Evolutionary conservation across 2,113 vertebrate species (phyloP).

Genomic region (Grallaria varia): DNA sequence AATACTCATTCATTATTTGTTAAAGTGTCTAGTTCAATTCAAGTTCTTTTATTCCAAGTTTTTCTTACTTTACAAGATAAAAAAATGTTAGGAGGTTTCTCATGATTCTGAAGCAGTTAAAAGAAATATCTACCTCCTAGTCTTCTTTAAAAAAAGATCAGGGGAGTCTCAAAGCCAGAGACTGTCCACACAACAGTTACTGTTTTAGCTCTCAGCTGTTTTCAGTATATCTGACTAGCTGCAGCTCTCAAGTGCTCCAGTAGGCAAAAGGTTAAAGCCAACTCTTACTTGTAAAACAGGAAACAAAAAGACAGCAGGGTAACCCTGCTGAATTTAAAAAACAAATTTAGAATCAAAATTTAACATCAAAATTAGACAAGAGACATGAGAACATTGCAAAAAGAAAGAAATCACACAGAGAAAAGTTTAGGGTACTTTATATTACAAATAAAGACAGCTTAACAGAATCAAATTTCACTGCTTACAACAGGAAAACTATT

Average conservation of each 20-base stretch:
- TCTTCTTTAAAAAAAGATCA: not conserved
- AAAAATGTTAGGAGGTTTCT: not conserved
- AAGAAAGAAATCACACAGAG: not conserved
- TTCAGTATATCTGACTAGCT: not conserved
- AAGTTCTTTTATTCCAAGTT: not conserved
- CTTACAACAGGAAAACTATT: not conserved
- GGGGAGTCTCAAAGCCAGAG: not conserved
- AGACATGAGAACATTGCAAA: not conserved
- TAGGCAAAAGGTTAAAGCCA: not conserved
- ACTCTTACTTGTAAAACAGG: not conserved
- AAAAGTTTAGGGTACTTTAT: not conserved
- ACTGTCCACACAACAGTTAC: not conserved
- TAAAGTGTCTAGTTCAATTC: not conserved
- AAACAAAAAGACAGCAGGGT: not conserved
- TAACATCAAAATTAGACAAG: not conserved
- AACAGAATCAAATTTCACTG: not conserved
- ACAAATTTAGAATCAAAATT: not conserved
- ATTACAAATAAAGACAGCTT: not conserved
- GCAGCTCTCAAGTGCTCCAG: not conserved
- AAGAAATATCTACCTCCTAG: not conserved
- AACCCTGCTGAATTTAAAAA: not conserved
- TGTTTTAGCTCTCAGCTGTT: not conserved
- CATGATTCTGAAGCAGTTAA: not conserved
- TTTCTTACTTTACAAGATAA: not conserved
- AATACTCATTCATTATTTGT: not conserved